A percentile compares a stretch with the other conserved stretches of the same genome.
Evolutionary conservation across 1,140 invertebrate genomes (phyloP).

Genomic region (Aphidius ervi): DNA sequence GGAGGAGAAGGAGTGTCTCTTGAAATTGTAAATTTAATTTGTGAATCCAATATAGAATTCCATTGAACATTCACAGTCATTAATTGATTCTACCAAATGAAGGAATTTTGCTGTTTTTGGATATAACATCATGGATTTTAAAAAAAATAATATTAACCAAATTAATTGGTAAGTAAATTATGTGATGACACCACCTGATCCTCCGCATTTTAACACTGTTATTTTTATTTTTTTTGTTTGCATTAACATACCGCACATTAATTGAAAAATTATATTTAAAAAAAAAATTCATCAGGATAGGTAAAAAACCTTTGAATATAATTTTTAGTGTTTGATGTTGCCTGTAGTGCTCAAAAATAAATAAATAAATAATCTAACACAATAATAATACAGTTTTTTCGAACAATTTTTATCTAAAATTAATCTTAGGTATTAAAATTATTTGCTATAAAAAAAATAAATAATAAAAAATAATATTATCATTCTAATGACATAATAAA

Average conservation of each 20-base stretch:
- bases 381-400: conserved; percentile 1
- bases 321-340: no score
- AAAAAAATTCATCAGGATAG: neutral
- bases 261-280: neutral
- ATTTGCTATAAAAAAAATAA: no score
- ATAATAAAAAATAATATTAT: no score
- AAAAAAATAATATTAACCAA: neutral
- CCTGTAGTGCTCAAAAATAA: no score
- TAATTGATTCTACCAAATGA: conserved; percentile 43
- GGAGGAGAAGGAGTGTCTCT: conserved; percentile 39
- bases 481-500: no score
- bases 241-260: neutral
- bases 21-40: conserved; percentile 43
- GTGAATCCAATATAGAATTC: conserved; percentile 44
- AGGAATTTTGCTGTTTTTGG: conserved; percentile 41
- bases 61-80: conserved; percentile 47
- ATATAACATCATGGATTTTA: conserved; percentile 43
- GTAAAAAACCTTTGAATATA: neutral
- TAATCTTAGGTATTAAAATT: no score
- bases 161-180: conserved; percentile 49
- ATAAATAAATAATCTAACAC: no score
- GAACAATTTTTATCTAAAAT: neutral
- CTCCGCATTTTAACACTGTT: conserved; percentile 6
- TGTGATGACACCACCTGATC: conserved; percentile 26
- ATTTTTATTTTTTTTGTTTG: neutral